These are phyloP conservation scores for Horisme vitalbata DNA, from an alignment of 2,888 invertebrate species.

Conservation along the genomic window DNA sequence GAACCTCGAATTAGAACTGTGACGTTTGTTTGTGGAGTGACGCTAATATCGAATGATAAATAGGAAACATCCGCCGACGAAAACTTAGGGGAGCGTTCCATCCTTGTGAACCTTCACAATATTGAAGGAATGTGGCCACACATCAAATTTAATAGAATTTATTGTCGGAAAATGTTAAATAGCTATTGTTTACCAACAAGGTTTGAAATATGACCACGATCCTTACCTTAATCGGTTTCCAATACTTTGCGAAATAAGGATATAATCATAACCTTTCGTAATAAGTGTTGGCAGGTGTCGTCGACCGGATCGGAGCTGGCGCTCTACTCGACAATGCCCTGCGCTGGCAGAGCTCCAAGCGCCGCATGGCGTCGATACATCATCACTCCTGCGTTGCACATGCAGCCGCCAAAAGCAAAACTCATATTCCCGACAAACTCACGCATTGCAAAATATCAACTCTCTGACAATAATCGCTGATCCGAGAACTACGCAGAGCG, in stretches of 20 bases:
- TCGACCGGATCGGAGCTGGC: slow-evolving; percentile 56
- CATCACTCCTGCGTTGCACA: slow-evolving; percentile 42
- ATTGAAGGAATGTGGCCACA: slow-evolving; percentile 11
- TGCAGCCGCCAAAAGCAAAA: slow-evolving; percentile 24
- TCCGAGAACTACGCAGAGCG: neutral
- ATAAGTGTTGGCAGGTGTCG: slow-evolving; percentile 39
- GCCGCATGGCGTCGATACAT: slow-evolving; percentile 53
- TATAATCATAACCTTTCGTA: neutral
- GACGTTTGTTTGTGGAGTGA: slow-evolving; percentile 37
- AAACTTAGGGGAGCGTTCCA: slow-evolving; percentile 32
- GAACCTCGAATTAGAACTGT: slow-evolving; percentile 39
- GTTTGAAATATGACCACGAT: neutral
- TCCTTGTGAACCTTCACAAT: slow-evolving; percentile 11
- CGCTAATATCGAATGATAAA: slow-evolving; percentile 34
- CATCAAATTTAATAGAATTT: slow-evolving; percentile 9
- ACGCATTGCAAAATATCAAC: slow-evolving; percentile 12
- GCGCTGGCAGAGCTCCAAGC: slow-evolving; percentile 66
- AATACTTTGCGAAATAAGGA: neutral
- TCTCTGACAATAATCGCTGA: slow-evolving; percentile 8
- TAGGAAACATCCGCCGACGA: slow-evolving; percentile 39
- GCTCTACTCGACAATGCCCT: slow-evolving; percentile 54
- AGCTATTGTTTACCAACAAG: no score
- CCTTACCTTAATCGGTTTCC: slow-evolving; percentile 1
- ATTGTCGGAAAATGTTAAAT: neutral
- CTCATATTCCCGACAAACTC: slow-evolving; percentile 19